Evolutionary conservation across 2,888 invertebrate species (phyloP), one percentile per base, ranked within the genome.

Genomic region (Cataglyphis albicans): DNA sequence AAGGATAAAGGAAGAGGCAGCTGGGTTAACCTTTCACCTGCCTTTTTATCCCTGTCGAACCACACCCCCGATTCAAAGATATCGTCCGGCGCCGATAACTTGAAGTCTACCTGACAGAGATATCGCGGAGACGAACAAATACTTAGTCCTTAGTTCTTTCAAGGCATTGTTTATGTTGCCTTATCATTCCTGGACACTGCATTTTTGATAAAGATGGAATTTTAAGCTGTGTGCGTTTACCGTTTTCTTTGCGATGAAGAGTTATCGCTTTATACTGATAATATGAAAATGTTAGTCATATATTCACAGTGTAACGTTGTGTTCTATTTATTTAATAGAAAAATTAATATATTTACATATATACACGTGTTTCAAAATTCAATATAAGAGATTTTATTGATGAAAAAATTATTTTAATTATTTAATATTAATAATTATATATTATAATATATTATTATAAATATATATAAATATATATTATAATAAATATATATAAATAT

Each of bases 21-120:
- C 92, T 92, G 92, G 70, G 85, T 85, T 90, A 89, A 89, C 86
- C 88, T 74, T 90, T 91, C 92, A 92, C 91, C 92, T 92, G 91
- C 86, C 86, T 74, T 72, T 73, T 75, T 74, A 35, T 35, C 6
- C 35, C 81, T 72, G 75, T 57, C 83, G 80, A 75, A 87, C 84
- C 81, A 85, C 86, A 86, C 84, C 83, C 84, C 73, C 59, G 72
- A 59, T 81, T 82, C 68, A 72, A 84, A 86, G 86, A 88, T 87
- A 90, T 81, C 74, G 44, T 25, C 25, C 70, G 84, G 70, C 70
- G 81, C 83, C 83, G 84, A 88, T 82, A 86, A 76, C 70, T 74
- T 70, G 70, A 70, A 44, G 25, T 85, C 82, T 73, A 80, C 44
- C 76, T 82, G 55, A 61, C 25, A 12, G 65, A 83, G 85, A 86